These are phyloP conservation scores for Periophthalmodon schlosseri DNA, from an alignment of 2,113 vertebrate species.

Conservation along the genomic window DNA sequence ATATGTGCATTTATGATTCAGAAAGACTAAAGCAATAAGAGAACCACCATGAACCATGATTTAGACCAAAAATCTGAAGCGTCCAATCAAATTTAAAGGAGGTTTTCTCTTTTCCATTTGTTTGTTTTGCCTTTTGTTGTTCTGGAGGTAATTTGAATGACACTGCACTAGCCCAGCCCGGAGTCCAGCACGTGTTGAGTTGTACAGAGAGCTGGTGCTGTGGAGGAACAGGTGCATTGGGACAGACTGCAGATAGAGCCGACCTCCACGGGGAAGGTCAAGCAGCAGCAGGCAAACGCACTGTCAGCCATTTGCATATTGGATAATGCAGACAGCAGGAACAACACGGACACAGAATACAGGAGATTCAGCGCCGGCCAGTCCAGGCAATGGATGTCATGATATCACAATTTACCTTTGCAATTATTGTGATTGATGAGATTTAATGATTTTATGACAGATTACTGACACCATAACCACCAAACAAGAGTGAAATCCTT, in stretches of 20 bases:
- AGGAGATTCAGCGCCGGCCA: constrained; percentile 36
- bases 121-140: constrained; percentile 13
- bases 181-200: constrained; percentile 25
- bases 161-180: neutral
- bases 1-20: constrained; percentile 21
- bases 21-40: constrained; percentile 62
- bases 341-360: constrained; percentile 21
- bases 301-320: constrained; percentile 82
- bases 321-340: constrained; percentile 65
- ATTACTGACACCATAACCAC: neutral
- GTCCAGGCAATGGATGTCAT: constrained; percentile 22
- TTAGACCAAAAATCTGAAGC: constrained; percentile 15
- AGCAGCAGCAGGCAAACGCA: constrained; percentile 82
- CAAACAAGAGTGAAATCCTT: neutral
- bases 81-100: constrained; percentile 24
- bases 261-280: constrained; percentile 82
- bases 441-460: neutral
- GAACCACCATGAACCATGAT: constrained; percentile 21
- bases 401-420: neutral
- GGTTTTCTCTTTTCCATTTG: constrained; percentile 1
- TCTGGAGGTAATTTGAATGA: constrained; percentile 15
- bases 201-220: constrained; percentile 54
- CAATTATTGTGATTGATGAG: neutral
- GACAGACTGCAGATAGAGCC: constrained; percentile 80
- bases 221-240: constrained; percentile 81